Evolutionary conservation across 2,888 invertebrate genomes (phyloP), one percentile per base, ranked within the genome.

Genomic region (Caradrina clavipalpis): DNA sequence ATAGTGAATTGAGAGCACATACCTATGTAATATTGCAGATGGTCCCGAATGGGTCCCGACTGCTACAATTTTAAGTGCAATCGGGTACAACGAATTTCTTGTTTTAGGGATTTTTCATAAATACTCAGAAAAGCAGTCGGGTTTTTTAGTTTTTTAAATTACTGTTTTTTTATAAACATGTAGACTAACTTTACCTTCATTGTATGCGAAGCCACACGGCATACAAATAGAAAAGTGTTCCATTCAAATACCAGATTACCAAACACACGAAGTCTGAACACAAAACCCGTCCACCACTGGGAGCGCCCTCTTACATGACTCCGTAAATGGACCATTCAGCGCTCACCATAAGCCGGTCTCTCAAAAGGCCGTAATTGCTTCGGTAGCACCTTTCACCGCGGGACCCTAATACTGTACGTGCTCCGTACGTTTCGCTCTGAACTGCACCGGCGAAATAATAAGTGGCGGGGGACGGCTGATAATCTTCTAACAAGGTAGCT

Each of bases 291-390:
- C 51, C 45, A 47, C 35, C 11, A 50, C 35, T n/a, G 21, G 10
- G 31, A 50, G 47, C 31, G 31, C 51, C 42, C 50, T 56, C 42
- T n/a, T 17, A 62, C 50, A 49, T 5, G 21, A 53, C 39, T 22
- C 54, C 35, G 31, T 49, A 63, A 67, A 35, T 47, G 39, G 51
- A 47, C 42, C 50, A 76, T 62, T 66, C 60, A 60, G 49, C n/a
- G 62, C 55, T 50, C 51, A 4, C 56, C 19, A 15, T 61, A 60
- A 74, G 56, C 56, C 58, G 50, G 55, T 60, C 75, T 66, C 54
- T 73, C 68, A 74, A 73, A 74, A 74, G 73, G 42, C 49, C 11
- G 75, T 73, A 73, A 73, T 74, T 74, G 68, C 59, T 51, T 60
- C 51, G 11, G 39, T 31, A 22, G 22, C 57, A 71, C 47, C 57